phyloP scores from a whole-genome alignment of 2,113 vertebrate species.

The Chiloscyllium plagiosum region DNA sequence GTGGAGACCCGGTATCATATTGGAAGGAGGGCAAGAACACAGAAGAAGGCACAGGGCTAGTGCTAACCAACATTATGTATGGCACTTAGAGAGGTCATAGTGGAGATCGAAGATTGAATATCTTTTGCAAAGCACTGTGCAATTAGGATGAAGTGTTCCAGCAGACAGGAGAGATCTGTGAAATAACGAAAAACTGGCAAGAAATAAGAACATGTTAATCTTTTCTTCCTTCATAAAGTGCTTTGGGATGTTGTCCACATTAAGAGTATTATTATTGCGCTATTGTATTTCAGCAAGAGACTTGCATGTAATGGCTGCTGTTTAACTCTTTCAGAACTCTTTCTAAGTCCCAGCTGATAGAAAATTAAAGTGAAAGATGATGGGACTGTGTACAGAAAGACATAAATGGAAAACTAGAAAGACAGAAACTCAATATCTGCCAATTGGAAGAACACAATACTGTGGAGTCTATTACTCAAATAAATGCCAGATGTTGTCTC shows the following conservation, averaged over 20 bases:
- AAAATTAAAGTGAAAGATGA: neutral
- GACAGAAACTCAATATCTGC: neutral
- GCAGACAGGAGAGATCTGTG: neutral
- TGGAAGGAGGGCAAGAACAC: neutral
- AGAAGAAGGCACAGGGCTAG: neutral
- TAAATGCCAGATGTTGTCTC: neutral
- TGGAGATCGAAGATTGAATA: neutral
- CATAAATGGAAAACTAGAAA: slow-evolving; percentile 8
- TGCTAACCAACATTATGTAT: neutral
- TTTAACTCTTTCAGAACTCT: neutral
- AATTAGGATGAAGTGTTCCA: neutral
- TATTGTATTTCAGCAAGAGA: neutral
- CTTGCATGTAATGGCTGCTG: neutral
- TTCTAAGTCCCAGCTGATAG: neutral
- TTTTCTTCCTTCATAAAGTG: neutral
- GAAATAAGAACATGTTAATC: neutral
- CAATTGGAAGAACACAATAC: neutral
- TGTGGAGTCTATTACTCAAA: neutral
- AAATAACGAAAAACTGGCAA: neutral
- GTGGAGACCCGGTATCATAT: neutral
- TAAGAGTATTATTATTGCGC: neutral
- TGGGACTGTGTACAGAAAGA: neutral
- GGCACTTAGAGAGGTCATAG: neutral
- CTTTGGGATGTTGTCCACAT: neutral
- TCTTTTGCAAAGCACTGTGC: neutral